Evolutionary conservation across 1,140 invertebrate genomes (phyloP).

Genomic region (Probaryconus sp.): DNA sequence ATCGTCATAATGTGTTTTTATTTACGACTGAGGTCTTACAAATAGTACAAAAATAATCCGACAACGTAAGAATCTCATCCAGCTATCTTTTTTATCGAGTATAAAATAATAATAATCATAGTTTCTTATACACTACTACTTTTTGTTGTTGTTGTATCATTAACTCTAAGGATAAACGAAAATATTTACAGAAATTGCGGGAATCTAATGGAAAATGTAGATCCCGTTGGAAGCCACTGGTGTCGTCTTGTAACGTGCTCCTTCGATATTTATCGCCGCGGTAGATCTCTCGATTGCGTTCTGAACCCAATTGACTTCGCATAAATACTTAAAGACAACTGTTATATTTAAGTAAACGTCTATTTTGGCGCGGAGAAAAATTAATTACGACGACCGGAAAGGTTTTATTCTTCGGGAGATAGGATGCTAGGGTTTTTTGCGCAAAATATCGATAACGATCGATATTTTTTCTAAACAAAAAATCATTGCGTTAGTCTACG

Average conservation of each 20-base stretch:
- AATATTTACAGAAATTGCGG: constrained; percentile 66
- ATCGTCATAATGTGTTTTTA: constrained; percentile 67
- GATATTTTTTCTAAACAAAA: too few relatives aligned
- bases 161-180: constrained; percentile 64
- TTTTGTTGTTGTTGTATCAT: too few relatives aligned
- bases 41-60: constrained; percentile 72
- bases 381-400: too few relatives aligned
- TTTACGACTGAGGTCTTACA: constrained; percentile 71
- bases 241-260: too few relatives aligned
- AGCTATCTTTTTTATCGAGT: constrained; percentile 57
- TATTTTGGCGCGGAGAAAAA: too few relatives aligned
- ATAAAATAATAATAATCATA: constrained; percentile 51
- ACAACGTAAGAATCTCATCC: constrained; percentile 65
- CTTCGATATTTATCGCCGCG: too few relatives aligned
- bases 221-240: not conserved
- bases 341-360: constrained; percentile 23
- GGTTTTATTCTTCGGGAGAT: too few relatives aligned
- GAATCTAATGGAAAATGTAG: constrained; percentile 26
- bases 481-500: too few relatives aligned
- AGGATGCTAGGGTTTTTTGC: too few relatives aligned
- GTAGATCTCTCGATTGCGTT: constrained; percentile 8
- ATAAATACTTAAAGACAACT: constrained; percentile 50
- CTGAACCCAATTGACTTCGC: constrained; percentile 20
- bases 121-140: constrained; percentile 58
- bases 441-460: too few relatives aligned